Evolutionary conservation across 2,113 vertebrate genomes (phyloP).

Genomic region (Theristicus caerulescens): DNA sequence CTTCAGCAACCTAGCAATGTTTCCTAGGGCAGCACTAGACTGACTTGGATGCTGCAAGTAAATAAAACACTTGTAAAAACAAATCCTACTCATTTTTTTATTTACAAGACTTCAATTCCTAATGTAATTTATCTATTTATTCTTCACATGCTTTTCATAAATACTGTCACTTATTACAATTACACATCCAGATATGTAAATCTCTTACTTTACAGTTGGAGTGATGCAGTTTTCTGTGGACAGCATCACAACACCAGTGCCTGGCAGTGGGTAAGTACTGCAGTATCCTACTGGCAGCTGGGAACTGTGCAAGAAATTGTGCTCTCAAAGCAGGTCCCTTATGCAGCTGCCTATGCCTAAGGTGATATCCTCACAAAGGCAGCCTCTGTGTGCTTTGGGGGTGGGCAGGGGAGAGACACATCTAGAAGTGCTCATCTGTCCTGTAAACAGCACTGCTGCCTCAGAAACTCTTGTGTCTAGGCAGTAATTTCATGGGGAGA

Average conservation of each 20-base stretch:
- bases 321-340: background rate
- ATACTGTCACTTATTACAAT: background rate
- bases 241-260: background rate
- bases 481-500: background rate
- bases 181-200: background rate
- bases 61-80: background rate
- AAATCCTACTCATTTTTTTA: background rate
- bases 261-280: background rate
- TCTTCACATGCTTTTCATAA: background rate
- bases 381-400: accelerated
- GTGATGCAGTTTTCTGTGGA: background rate
- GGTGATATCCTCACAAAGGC: background rate
- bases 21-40: background rate
- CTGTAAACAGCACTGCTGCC: background rate
- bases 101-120: background rate
- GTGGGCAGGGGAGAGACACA: accelerated
- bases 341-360: accelerated
- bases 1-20: background rate
- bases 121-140: background rate
- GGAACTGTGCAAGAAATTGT: background rate
- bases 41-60: background rate
- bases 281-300: background rate
- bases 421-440: background rate
- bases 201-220: background rate
- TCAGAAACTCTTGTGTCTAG: background rate